Evolutionary conservation across 2,113 vertebrate genomes (phyloP).

Genomic region (Elachura formosa): DNA sequence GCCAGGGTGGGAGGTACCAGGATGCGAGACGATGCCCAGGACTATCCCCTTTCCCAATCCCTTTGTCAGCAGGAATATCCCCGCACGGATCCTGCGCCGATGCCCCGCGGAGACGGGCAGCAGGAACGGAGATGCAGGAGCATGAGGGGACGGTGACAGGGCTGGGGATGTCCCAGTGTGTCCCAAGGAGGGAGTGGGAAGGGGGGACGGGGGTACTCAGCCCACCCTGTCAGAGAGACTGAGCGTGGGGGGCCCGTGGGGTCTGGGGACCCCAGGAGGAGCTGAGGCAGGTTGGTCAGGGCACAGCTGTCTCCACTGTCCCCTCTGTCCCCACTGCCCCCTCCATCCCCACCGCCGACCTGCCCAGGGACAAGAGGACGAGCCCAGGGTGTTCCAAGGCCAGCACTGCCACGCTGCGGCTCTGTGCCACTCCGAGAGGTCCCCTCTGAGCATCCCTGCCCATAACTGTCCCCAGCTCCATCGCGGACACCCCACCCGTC

Average conservation of each 20-base stretch:
- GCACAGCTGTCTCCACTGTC: no score
- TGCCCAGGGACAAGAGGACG: not conserved
- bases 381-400: not conserved
- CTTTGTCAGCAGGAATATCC: not conserved
- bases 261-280: not conserved
- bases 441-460: not conserved
- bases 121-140: not conserved
- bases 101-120: not conserved
- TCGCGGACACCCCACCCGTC: not conserved
- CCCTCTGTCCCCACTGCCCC: not conserved
- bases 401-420: not conserved
- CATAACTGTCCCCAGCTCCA: not conserved
- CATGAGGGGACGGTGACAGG: fast-evolving
- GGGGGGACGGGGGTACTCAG: not conserved
- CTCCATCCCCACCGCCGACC: not conserved
- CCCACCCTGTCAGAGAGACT: not conserved
- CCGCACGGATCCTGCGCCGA: fast-evolving
- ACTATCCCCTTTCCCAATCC: not conserved
- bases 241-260: not conserved
- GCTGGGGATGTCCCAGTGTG: fast-evolving
- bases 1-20: not conserved
- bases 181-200: not conserved
- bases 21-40: not conserved
- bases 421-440: not conserved
- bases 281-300: not conserved